These are phyloP conservation scores for Carassius carassius DNA, from an alignment of 2,113 vertebrate species.

Conservation along the genomic window DNA sequence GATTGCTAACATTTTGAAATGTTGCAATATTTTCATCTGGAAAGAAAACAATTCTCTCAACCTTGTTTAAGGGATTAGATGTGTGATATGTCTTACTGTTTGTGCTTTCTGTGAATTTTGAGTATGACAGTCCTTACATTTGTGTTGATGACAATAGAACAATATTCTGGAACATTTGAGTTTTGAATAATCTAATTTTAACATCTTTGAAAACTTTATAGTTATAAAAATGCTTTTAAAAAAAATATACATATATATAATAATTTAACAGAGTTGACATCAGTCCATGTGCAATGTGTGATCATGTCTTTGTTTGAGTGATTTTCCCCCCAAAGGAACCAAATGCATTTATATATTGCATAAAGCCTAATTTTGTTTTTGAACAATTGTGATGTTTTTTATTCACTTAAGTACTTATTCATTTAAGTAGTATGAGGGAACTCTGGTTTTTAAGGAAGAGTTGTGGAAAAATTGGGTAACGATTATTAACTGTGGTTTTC, in stretches of 20 bases:
- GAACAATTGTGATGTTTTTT: background rate
- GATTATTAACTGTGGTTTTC: background rate
- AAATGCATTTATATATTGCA: background rate
- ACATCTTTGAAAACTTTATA: background rate
- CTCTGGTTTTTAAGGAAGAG: conserved; percentile 6
- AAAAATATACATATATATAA: background rate
- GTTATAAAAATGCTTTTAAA: background rate
- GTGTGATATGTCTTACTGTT: background rate
- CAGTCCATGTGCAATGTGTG: background rate
- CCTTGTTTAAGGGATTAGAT: background rate
- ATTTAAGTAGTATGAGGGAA: conserved; percentile 1
- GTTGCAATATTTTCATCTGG: background rate
- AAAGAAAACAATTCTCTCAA: background rate
- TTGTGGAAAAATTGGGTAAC: background rate
- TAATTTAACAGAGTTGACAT: background rate
- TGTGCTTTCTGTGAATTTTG: background rate
- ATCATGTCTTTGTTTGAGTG: background rate
- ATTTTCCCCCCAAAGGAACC: background rate
- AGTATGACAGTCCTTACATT: conserved; percentile 2
- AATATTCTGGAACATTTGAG: background rate
- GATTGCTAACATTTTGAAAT: background rate
- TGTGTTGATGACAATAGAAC: background rate
- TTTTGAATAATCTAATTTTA: background rate
- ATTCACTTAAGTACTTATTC: too few species aligned
- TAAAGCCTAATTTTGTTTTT: background rate